These are phyloP conservation scores for Lycia hirtaria DNA, from an alignment of 2,888 invertebrate genomes.

Conservation along the genomic window DNA sequence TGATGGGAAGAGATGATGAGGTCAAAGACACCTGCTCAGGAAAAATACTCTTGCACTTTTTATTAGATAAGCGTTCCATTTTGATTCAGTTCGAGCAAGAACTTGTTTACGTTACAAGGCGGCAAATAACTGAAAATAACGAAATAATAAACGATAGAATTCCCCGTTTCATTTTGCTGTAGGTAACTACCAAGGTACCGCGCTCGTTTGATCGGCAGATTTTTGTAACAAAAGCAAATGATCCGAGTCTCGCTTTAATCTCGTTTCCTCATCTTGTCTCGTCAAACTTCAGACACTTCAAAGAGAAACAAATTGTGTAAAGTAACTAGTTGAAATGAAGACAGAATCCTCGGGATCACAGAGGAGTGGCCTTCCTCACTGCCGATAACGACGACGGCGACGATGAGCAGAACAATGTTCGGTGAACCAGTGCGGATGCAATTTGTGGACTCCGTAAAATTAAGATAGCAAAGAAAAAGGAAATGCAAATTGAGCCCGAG, in stretches of 20 bases:
- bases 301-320: conserved; percentile 15
- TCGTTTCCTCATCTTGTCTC: conserved; percentile 2
- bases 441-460: not conserved
- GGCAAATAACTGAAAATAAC: not conserved
- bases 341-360: not conserved
- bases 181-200: not conserved
- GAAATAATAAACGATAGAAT: not conserved
- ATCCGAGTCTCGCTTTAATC: conserved; percentile 9
- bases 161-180: not conserved
- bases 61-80: too few relatives aligned
- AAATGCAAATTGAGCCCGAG: not conserved
- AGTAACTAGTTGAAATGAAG: conserved; percentile 3
- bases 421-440: not conserved
- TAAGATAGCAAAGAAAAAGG: not conserved
- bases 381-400: not conserved
- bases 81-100: too few relatives aligned
- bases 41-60: too few relatives aligned
- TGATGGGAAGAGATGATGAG: too few relatives aligned
- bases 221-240: conserved; percentile 10
- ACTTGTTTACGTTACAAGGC: too few relatives aligned
- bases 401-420: not conserved
- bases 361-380: not conserved
- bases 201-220: conserved; percentile 11
- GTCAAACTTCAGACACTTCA: conserved; percentile 11
- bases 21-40: too few relatives aligned